Evolutionary conservation across 2,113 vertebrate genomes (phyloP).

Genomic region (Lycaon pictus): DNA sequence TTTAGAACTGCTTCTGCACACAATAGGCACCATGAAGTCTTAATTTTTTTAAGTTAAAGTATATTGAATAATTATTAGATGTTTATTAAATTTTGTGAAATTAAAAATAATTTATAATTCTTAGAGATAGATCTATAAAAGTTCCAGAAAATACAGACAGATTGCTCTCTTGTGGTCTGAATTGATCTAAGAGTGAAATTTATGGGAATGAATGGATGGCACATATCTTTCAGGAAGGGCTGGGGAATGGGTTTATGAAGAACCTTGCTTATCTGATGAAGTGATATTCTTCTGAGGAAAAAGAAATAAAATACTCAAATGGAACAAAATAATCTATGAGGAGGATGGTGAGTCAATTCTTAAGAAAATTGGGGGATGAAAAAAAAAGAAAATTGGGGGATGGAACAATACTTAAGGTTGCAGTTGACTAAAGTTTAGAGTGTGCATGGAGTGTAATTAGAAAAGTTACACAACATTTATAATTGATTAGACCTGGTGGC

Average conservation of each 20-base stretch:
- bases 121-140: constrained; percentile 53
- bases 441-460: background rate
- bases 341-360: constrained; percentile 14
- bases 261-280: background rate
- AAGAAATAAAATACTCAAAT: constrained; percentile 5
- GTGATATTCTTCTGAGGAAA: constrained; percentile 33
- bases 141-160: background rate
- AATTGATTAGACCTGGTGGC: background rate
- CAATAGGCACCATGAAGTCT: background rate
- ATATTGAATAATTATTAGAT: constrained; percentile 23
- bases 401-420: background rate
- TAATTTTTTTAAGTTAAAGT: constrained; percentile 47
- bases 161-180: background rate
- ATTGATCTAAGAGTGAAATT: constrained; percentile 12
- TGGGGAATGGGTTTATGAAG: background rate
- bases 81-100: constrained; percentile 25
- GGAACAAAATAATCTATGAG: constrained; percentile 34
- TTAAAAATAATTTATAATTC: constrained; percentile 38
- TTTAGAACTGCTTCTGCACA: constrained; percentile 30
- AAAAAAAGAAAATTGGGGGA: no score
- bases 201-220: background rate
- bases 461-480: constrained; percentile 4
- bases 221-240: constrained; percentile 4
- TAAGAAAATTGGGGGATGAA: background rate
- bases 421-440: background rate